phyloP scores from a whole-genome alignment of 2,797 vertebrate genomes.

The Pyrocephalus nanus region DNA sequence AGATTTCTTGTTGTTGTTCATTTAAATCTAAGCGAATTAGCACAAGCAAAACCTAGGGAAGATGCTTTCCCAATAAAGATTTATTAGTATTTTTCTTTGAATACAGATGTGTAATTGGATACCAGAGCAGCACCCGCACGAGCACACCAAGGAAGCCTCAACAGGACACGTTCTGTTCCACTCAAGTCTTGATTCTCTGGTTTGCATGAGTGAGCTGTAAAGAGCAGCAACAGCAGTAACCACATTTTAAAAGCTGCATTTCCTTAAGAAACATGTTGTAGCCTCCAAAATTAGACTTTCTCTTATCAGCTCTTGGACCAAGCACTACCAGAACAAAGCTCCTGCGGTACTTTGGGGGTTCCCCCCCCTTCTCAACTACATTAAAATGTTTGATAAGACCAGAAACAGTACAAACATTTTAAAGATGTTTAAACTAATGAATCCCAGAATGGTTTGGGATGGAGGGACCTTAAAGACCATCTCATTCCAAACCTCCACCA shows the following conservation, averaged over 20 bases:
- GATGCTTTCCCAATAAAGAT: neutral
- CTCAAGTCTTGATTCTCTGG: neutral
- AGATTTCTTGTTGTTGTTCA: neutral
- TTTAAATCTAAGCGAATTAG: neutral
- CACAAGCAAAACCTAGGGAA: neutral
- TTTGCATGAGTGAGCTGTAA: neutral
- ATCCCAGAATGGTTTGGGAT: neutral
- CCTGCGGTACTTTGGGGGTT: neutral
- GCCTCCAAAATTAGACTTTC: neutral
- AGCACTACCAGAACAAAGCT: neutral
- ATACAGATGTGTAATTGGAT: neutral
- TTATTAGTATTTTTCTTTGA: neutral
- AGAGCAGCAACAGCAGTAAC: neutral
- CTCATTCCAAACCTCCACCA: neutral
- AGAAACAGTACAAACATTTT: neutral
- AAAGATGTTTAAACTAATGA: neutral
- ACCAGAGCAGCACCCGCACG: neutral
- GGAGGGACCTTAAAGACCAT: neutral
- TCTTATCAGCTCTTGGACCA: neutral
- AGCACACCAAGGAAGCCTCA: neutral
- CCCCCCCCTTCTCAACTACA: too few species aligned
- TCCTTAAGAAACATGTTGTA: neutral
- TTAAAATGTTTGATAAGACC: rapidly evolving
- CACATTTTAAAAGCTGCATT: neutral
- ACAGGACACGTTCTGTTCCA: neutral